phyloP scores from a whole-genome alignment of 2,797 vertebrate species.

The Phalloptychus januarius region DNA sequence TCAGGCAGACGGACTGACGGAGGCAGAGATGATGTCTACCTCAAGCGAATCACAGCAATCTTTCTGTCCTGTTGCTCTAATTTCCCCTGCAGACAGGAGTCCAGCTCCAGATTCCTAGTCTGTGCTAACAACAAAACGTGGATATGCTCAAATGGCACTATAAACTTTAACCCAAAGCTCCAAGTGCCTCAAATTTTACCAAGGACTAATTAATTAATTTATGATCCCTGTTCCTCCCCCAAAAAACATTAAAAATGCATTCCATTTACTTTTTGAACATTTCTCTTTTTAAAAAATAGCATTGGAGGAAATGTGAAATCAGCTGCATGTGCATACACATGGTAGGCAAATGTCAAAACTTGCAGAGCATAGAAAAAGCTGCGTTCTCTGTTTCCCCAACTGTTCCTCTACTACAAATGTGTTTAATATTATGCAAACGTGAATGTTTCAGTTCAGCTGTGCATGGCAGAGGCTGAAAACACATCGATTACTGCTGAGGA shows the following conservation, averaged over 20 bases:
- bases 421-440: background rate
- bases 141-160: background rate
- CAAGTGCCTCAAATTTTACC: background rate
- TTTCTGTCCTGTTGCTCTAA: constrained; percentile 29
- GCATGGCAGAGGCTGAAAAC: background rate
- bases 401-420: background rate
- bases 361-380: background rate
- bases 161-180: background rate
- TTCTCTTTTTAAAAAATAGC: background rate
- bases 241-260: background rate
- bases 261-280: background rate
- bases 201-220: background rate
- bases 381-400: background rate
- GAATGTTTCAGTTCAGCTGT: background rate
- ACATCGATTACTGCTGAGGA: background rate
- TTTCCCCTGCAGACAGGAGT: constrained; percentile 26
- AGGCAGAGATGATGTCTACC: constrained; percentile 28
- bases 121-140: background rate
- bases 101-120: constrained; percentile 4
- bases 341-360: background rate
- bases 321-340: background rate
- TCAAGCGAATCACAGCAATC: constrained; percentile 50
- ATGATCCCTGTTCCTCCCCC: background rate
- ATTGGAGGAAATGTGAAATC: background rate
- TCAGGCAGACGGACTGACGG: constrained; percentile 22